A percentile compares a stretch with the other conserved stretches of the same genome.
These are phyloP conservation scores for Andrena cerasifolii DNA, from an alignment of 1,140 invertebrate species.

Conservation along the genomic window DNA sequence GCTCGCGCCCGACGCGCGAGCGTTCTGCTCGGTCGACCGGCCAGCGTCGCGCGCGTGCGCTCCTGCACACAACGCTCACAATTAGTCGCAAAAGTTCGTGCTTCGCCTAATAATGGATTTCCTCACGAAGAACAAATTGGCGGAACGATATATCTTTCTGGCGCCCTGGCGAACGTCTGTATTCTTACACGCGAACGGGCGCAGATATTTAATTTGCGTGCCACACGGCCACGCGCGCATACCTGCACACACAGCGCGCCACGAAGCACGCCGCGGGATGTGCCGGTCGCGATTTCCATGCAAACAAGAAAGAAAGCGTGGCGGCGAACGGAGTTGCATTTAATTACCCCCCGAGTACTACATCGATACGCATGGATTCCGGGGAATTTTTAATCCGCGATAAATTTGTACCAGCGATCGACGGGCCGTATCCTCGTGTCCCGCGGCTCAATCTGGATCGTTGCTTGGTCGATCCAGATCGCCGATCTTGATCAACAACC, in stretches of 20 bases:
- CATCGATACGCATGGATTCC: constrained; percentile 26
- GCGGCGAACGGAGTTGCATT: constrained; percentile 18
- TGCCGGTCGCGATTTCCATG: constrained; percentile 57
- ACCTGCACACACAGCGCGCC: neutral
- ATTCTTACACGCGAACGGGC: constrained; percentile 73
- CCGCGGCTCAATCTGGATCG: constrained; percentile 31
- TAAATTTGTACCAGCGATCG: constrained; percentile 17
- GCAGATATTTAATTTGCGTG: constrained; percentile 78
- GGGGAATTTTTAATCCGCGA: constrained; percentile 47
- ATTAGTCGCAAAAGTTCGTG: constrained; percentile 72
- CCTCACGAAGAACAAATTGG: constrained; percentile 79
- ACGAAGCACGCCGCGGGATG: constrained; percentile 43
- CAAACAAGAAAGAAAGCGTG: constrained; percentile 32
- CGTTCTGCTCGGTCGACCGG: neutral
- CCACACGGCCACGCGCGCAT: neutral
- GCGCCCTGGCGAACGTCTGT: constrained; percentile 71
- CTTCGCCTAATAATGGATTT: constrained; percentile 79
- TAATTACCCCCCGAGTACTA: constrained; percentile 41
- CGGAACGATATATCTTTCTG: constrained; percentile 77
- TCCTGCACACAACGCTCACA: constrained; percentile 53
- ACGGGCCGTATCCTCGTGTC: constrained; percentile 6
- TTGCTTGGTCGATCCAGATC: constrained; percentile 27
- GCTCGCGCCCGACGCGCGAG: constrained; percentile 11
- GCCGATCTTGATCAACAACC: constrained; percentile 26
- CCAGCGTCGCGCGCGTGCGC: neutral